Evolutionary conservation across 2,888 invertebrate genomes (phyloP).

Genomic region (Megaustenia siamemsis): DNA sequence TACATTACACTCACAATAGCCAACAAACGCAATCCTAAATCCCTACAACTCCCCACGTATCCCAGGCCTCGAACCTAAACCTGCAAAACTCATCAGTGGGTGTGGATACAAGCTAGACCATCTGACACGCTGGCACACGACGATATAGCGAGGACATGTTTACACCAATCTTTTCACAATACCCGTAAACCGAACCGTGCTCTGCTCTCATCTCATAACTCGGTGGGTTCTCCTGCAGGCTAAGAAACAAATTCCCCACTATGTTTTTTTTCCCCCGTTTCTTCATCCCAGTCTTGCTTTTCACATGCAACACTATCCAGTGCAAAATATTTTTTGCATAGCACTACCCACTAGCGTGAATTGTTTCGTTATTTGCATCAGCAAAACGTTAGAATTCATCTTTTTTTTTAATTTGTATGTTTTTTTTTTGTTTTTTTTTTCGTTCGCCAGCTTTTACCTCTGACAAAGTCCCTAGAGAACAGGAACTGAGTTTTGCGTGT

Average conservation of each 20-base stretch:
- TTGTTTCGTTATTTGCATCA: not conserved
- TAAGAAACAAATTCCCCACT: not conserved
- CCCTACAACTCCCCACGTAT: not conserved
- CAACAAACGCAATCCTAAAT: not conserved
- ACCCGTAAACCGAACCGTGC: slow-evolving; percentile 18
- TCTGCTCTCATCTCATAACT: not conserved
- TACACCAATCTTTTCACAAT: slow-evolving; percentile 25
- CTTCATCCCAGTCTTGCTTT: not conserved
- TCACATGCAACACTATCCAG: not conserved
- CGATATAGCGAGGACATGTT: slow-evolving; percentile 34
- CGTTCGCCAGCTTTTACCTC: too few relatives aligned
- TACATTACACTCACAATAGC: not conserved
- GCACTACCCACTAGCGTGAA: not conserved
- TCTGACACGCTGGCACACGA: slow-evolving; percentile 40
- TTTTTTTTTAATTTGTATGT: too few relatives aligned
- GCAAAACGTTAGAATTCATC: not conserved
- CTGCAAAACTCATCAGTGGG: slow-evolving; percentile 21
- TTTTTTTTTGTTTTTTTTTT: too few relatives aligned
- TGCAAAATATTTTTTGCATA: not conserved
- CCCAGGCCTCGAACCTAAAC: not conserved
- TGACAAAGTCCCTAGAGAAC: too few relatives aligned
- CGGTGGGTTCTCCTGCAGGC: not conserved
- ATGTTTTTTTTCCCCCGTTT: not conserved
- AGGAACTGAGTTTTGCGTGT: too few relatives aligned
- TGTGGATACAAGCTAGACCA: not conserved